phyloP scores from a whole-genome alignment of 2,797 vertebrate species.

The Periparus ater region DNA sequence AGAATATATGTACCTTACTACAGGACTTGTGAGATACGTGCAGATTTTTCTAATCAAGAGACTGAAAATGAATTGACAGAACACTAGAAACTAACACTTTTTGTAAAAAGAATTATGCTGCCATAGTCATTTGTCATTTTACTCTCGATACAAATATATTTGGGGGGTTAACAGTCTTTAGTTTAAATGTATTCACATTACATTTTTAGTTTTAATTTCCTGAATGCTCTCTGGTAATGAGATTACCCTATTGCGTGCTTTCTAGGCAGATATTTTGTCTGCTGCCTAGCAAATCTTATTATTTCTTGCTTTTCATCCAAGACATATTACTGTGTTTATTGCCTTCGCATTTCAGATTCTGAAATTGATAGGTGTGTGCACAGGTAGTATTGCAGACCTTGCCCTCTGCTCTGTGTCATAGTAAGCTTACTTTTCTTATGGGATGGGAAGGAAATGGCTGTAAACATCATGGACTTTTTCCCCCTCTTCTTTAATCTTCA shows the following conservation, averaged over 20 bases:
- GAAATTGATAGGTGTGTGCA: slow-evolving; percentile 34
- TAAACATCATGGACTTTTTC: neutral
- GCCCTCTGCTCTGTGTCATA: neutral
- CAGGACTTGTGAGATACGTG: neutral
- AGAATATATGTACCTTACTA: neutral
- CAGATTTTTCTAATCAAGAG: neutral
- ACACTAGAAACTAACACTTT: neutral
- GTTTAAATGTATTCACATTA: neutral
- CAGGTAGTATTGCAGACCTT: slow-evolving; percentile 20
- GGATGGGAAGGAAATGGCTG: neutral
- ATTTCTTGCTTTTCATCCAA: slow-evolving; percentile 52
- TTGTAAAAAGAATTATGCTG: neutral
- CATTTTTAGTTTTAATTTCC: slow-evolving; percentile 47
- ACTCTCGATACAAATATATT: neutral
- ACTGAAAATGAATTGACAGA: neutral
- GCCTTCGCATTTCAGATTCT: slow-evolving; percentile 49
- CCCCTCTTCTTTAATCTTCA: neutral
- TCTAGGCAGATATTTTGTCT: neutral
- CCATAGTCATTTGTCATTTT: neutral
- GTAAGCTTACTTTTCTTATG: neutral
- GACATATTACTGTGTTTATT: slow-evolving; percentile 47
- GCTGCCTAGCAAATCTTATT: slow-evolving; percentile 19
- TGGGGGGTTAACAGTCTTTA: neutral
- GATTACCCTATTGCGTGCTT: neutral
- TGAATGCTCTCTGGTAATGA: slow-evolving; percentile 16